phyloP scores from a whole-genome alignment of 2,113 vertebrate species.

The Pygoscelis antarcticus region DNA sequence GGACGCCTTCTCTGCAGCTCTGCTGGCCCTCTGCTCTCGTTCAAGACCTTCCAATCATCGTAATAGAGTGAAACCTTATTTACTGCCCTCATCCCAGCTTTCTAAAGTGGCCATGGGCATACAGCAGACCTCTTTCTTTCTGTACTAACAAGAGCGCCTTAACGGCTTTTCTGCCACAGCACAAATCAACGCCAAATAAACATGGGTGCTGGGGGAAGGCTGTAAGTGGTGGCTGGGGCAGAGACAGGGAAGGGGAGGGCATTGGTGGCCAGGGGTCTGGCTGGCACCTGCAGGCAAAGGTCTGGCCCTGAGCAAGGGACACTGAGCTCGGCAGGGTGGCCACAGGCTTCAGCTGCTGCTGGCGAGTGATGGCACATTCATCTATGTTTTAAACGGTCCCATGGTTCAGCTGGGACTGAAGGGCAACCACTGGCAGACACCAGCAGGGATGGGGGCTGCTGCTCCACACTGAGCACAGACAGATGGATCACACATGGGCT shows the following conservation, averaged over 20 bases:
- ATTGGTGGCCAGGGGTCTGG: background rate
- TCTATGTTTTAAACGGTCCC: background rate
- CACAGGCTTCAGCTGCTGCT: background rate
- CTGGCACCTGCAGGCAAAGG: background rate
- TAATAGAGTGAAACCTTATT: constrained; percentile 46
- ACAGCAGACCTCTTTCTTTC: background rate
- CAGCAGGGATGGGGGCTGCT: background rate
- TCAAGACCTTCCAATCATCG: background rate
- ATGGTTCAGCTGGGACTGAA: background rate
- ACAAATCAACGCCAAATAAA: background rate
- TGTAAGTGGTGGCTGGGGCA: background rate
- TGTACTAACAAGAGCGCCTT: background rate
- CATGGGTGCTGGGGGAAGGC: accelerated
- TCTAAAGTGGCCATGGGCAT: background rate
- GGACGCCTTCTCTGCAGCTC: constrained; percentile 20
- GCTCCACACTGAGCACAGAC: background rate
- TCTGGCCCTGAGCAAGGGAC: background rate
- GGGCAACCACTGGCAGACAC: background rate
- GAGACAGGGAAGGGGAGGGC: no score
- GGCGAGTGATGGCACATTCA: accelerated
- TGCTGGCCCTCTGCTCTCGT: background rate
- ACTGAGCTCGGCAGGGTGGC: background rate
- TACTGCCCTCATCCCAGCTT: background rate
- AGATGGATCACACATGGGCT: accelerated
- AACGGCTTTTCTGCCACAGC: background rate